A percentile compares a stretch with the other conserved stretches of the same genome.
phyloP scores from a whole-genome alignment of 2,113 vertebrate genomes.

The Oxyruncus cristatus region DNA sequence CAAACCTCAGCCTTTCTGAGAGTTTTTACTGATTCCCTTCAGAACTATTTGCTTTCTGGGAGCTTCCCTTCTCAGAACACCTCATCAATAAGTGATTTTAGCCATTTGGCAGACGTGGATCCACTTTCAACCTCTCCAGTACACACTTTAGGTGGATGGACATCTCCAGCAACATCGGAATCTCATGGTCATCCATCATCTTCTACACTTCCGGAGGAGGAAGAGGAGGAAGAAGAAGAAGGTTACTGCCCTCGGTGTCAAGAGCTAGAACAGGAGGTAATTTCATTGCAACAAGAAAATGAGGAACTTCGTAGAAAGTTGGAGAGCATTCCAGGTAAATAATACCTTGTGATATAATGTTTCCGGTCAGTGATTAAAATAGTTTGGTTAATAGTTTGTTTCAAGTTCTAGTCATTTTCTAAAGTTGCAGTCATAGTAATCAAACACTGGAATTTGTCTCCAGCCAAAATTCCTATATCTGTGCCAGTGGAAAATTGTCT shows the following conservation, averaged over 20 bases:
- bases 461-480: neutral
- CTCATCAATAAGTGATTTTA: slow-evolving; percentile 80
- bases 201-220: slow-evolving; percentile 92
- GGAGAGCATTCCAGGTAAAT: slow-evolving; percentile 92
- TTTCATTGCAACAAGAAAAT: slow-evolving; percentile 97
- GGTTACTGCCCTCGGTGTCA: slow-evolving; percentile 93
- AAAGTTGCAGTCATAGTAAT: neutral
- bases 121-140: slow-evolving; percentile 84
- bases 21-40: slow-evolving; percentile 96
- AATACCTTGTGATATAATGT: neutral
- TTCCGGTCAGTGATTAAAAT: neutral
- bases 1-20: slow-evolving; percentile 93
- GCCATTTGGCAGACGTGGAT: slow-evolving; percentile 81
- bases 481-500: neutral
- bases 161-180: slow-evolving; percentile 92
- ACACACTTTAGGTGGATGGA: slow-evolving; percentile 91
- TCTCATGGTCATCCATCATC: slow-evolving; percentile 97
- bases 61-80: slow-evolving; percentile 77
- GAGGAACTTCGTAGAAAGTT: slow-evolving; percentile 94
- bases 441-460: neutral
- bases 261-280: slow-evolving; percentile 96
- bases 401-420: neutral
- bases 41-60: slow-evolving; percentile 92
- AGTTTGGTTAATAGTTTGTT: neutral
- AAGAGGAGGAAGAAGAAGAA: slow-evolving; percentile 92